phyloP scores from a whole-genome alignment of 2,797 vertebrate genomes.

The Semotilus atromaculatus region DNA sequence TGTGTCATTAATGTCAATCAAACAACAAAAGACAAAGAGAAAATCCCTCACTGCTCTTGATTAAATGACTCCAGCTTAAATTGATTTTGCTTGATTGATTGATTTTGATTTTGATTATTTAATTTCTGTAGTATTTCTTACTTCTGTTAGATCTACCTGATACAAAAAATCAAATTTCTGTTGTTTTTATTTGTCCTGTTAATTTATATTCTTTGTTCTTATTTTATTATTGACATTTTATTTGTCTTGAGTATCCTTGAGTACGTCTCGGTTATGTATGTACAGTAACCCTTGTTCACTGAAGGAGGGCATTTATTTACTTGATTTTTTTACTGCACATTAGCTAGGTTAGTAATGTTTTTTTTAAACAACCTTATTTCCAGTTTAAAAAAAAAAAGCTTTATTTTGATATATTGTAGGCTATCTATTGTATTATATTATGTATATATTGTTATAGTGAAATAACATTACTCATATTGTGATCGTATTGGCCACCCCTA shows the following conservation, averaged over 20 bases:
- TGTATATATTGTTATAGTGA: background rate
- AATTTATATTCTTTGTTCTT: background rate
- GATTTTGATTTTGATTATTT: background rate
- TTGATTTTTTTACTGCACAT: background rate
- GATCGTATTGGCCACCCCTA: background rate
- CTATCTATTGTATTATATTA: too few species aligned
- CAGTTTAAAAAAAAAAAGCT: too few species aligned
- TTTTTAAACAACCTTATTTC: slow-evolving; percentile 2
- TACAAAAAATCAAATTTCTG: background rate
- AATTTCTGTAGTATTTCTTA: background rate
- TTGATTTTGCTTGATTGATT: too few species aligned
- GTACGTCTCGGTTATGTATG: background rate
- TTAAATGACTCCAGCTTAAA: too few species aligned
- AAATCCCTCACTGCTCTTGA: too few species aligned
- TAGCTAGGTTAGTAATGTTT: background rate
- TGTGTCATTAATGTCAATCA: too few species aligned
- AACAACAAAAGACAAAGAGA: too few species aligned
- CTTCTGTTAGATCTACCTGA: background rate
- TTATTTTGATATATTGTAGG: too few species aligned
- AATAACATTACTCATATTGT: background rate
- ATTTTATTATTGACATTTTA: too few species aligned
- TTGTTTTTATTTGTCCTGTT: too few species aligned
- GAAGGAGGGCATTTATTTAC: too few species aligned
- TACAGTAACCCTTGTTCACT: too few species aligned
- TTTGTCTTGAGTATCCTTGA: background rate